Evolutionary conservation across 2,113 vertebrate genomes (phyloP).

Genomic region (Phrynosoma platyrhinos): DNA sequence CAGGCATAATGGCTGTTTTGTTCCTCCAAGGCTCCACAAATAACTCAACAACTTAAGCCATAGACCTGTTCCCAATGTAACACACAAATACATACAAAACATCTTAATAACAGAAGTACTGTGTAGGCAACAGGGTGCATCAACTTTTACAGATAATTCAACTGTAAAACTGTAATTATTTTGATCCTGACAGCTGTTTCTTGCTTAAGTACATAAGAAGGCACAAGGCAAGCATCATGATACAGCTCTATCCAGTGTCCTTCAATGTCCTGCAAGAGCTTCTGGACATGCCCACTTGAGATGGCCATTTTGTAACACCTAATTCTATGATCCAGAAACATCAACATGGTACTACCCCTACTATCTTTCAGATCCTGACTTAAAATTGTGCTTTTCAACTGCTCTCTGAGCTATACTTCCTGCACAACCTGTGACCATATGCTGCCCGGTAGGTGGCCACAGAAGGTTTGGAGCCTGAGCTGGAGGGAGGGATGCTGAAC

Average conservation of each 20-base stretch:
- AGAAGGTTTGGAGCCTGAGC: not conserved
- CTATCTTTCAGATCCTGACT: not conserved
- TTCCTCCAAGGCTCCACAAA: not conserved
- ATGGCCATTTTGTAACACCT: not conserved
- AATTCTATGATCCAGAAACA: not conserved
- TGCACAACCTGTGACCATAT: not conserved
- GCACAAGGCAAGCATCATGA: too few species aligned
- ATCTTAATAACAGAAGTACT: not conserved
- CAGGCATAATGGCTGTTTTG: not conserved
- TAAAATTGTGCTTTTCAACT: not conserved
- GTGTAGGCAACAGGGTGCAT: not conserved
- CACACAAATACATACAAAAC: not conserved
- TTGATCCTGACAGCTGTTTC: not conserved
- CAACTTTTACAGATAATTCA: not conserved
- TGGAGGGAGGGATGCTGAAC: too few species aligned
- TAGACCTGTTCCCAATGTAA: conserved; percentile 18
- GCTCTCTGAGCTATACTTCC: not conserved
- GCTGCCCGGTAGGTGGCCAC: not conserved
- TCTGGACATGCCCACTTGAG: not conserved
- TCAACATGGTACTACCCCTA: not conserved
- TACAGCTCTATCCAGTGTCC: too few species aligned
- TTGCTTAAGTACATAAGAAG: not conserved
- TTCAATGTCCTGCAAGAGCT: too few species aligned
- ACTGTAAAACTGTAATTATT: not conserved
- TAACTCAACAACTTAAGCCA: conserved; percentile 5